Base-by-base conservation (phyloP, 53 echinoderm and acorn worm species). In the Astropecten irregularis region DNA sequence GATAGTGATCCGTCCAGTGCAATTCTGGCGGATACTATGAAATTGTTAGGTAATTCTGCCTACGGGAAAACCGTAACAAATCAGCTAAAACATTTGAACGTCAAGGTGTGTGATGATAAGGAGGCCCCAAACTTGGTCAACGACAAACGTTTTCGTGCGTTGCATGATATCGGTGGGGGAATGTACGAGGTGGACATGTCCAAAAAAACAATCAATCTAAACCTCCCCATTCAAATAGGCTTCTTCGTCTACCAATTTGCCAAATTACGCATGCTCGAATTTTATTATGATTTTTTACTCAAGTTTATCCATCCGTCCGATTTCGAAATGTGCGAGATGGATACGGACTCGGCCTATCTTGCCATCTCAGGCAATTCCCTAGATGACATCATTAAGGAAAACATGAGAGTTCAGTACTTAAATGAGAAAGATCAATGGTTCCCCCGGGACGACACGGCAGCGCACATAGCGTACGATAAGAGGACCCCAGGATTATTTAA, bases 231-330 rank as follows among this genome's bases (percentile, higher is more conserved):
- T 9, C 91, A 88, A 22, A 91, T 87, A 19, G 83, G 87, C 18
- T 69, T 74, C 29, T 87, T 84, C 49, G 83, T 91, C 4, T 91
- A 91, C 26, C 91, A 91, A 51, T 87, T 83, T 21, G 91, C 91
- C 0, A 87, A 87, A 33, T 16, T 91, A 11, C 40, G 83, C 14
- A 88, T 91, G 87, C 37, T 91, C 18, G 51, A 91, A 46, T 91
- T 84, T 64, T 91, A 91, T 61, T 91, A 70, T 31, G 87, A 91
- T 35, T 87, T 91, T 40, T 60, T 91, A 3, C 10, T 49, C 1
- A 70, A 69, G 42, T 91, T 60, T 35, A 55, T 91, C 27, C 40
- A 91, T 23, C 66, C 58, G 1, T 61, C 40, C 0, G 71, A 91
- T 60, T 91, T 91, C 50, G 46, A 87, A 28, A 57, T 84, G 34